Base-by-base conservation (phyloP, 2,797 vertebrate species). In the Alcedo quadribrachys region DNA sequence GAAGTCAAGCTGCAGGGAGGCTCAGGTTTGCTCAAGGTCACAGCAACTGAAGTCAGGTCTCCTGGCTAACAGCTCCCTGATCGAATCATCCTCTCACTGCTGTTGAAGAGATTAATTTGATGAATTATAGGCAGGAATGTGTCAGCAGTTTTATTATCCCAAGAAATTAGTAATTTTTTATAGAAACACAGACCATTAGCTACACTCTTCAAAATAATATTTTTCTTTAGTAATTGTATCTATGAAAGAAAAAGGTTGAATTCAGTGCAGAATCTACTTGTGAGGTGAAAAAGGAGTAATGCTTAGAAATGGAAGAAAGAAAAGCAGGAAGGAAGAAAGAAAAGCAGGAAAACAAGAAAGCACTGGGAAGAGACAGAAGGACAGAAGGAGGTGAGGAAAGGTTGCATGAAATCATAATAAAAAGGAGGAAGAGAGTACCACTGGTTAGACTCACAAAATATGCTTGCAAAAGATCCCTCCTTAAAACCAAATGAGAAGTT, bases 21-120 rank as follows among this genome's bases (percentile, higher is more conserved):
- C 45, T 75, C 57, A 65, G 60, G 33, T 25, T 57, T 87, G 54
- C 62, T 43, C 71, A 96, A 82, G 84, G 91, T 93, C 86, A 78
- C 1, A 66, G 57, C 80, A 92, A 90, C 21, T 77, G 54, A 92
- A 85, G 54, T 71, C 51, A 92, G 65, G 46, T 78, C n/a, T 92
- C 46, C 53, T 74, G 42, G 57, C 33, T 80, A 89, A 93, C 61
- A 92, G 43, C 46, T 87, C 40, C 53, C 75, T 77, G 37, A 88
- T 71, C 9, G 2, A 92, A 79, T 86, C 68, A 88, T 14, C 46
- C 57, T n/a, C n/a, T 32, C 25, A 32, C 8, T 1, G 0, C 13
- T 35, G 14, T 4, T 58, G 21, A 57, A 92, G 45, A 81, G 33
- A 91, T 61, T 68, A 1, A 2, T 77, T 93, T 80, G 42, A 70